phyloP scores from a whole-genome alignment of 2,888 invertebrate genomes.

The Melangyna quadrimaculata region DNA sequence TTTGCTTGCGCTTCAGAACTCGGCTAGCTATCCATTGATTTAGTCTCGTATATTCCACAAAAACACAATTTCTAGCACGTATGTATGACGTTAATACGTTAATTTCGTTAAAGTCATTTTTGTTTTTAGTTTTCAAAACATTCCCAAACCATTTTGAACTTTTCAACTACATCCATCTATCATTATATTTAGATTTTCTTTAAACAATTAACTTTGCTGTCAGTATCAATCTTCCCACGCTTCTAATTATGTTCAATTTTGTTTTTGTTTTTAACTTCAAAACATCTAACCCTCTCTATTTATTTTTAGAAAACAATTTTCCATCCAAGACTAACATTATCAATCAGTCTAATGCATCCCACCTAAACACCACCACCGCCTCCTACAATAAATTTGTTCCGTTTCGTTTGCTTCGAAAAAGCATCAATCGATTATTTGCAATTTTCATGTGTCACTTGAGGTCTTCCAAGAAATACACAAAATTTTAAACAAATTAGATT shows the following conservation, averaged over 20 bases:
- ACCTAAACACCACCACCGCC: background rate
- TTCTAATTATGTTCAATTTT: background rate
- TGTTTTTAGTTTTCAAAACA: background rate
- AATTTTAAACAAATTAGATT: background rate
- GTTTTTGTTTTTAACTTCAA: background rate
- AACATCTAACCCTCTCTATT: background rate
- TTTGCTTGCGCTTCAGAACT: too few species aligned
- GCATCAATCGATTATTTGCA: slow-evolving; percentile 23
- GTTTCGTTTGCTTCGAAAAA: background rate
- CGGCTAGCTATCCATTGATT: too few species aligned
- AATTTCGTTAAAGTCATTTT: too few species aligned
- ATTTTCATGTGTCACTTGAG: slow-evolving; percentile 18
- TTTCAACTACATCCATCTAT: too few species aligned
- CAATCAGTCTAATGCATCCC: slow-evolving; percentile 52
- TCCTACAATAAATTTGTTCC: slow-evolving; percentile 28
- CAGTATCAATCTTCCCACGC: background rate
- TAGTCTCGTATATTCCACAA: too few species aligned
- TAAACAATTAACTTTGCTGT: background rate
- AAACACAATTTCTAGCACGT: too few species aligned
- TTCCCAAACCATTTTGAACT: too few species aligned
- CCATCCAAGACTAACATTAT: slow-evolving; percentile 22
- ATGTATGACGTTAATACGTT: too few species aligned
- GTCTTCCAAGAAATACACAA: background rate
- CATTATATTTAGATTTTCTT: background rate
- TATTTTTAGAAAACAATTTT: slow-evolving; percentile 24